Base-by-base conservation (phyloP, 2,888 invertebrate genomes). In the Anarsia innoxiella region DNA sequence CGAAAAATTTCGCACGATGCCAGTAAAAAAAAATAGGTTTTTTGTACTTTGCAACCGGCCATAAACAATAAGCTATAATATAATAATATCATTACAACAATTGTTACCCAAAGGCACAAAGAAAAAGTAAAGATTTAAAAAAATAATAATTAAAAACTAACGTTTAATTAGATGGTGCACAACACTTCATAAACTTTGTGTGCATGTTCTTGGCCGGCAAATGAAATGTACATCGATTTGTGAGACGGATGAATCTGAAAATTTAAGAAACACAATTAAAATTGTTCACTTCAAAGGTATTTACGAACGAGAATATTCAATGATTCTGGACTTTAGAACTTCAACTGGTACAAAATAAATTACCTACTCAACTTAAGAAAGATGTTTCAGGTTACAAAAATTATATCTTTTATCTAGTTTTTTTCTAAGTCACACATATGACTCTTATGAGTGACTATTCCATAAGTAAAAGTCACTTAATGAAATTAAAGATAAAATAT, bases 161-260 rank as follows among this genome's bases (percentile, higher is more conserved):
- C 19, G 6, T 19, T 19, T 19, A 32, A 11, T 47, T 57, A 73
- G 27, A 61, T 59, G n/a, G 51, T 55, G 48, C 78, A 79, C 34
- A 84, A 35, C 9, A 77, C 64, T 63, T 84, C 80, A 44, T 75
- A 84, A 0, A 26, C 35, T 23, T 58, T 64, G 49, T 80, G 74
- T 1, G 71, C 48, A 5, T 78, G 25, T 51, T 84, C 84, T 23
- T 71, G 56, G 11, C 83, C 83, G 1, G 55, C 70, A 39, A 75
- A 83, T 0, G 80, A 71, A 1, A 83, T 60, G 45, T 84, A 83
- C 67, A 80, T 46, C 1, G 41, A 50, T 37, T 66, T 66, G 61
- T 82, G 83, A 42, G 75, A 77, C 1, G 72, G 73, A 27, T 83
- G 83, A 9, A 82, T 60, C 82, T 83, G 71, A 23, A 70, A 59